Base-by-base conservation (phyloP, 2,888 invertebrate species). In the Lamproptera curius region DNA sequence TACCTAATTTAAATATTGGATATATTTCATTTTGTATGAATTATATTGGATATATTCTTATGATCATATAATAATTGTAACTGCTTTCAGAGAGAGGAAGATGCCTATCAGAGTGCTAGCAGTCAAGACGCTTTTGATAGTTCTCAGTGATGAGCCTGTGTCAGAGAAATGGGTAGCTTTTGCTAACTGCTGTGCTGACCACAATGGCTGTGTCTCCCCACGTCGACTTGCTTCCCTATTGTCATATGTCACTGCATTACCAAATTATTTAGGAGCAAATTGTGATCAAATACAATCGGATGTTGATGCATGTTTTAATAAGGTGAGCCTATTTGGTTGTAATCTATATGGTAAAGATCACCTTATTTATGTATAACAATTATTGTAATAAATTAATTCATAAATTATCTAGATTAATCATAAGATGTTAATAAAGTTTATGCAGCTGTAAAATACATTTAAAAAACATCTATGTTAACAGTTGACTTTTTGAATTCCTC, bases 131-230 rank as follows among this genome's bases (percentile, higher is more conserved):
- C 83, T 91, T 0, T 76, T 95, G 41, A 90, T 91, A 38, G 71
- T 93, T 5, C 78, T 95, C 46, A 92, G 93, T 59, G 89, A 89
- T 56, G 91, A 92, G 35, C 87, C 90, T 14, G 80, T 92, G 9
- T 75, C 88, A 39, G 93, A 94, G 51, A 84, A 90, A 57, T 89
- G 90, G 83, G 86, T 89, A 51, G 94, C 92, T 41, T 79, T 95
- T 39, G 94, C 93, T 65, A 89, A 90, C 59, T 91, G 93, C 59
- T 89, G 92, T 61, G 90, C 93, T 1, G 94, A 94, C 70, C 93
- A 94, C 63, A 94, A 94, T 65, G 92, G 93, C 28, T 94, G 93
- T 57, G 89, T 94, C 37, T 91, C 92, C 0, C 89, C 91, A 41
- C 86, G 90, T 42, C 81, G 91, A 23, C 76, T 95, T 41, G 88